A percentile compares a stretch with the other conserved stretches of the same genome.
Conservation (phyloP, 1,140 invertebrate genomes). For the Drosophila trapezifrons region DNA sequence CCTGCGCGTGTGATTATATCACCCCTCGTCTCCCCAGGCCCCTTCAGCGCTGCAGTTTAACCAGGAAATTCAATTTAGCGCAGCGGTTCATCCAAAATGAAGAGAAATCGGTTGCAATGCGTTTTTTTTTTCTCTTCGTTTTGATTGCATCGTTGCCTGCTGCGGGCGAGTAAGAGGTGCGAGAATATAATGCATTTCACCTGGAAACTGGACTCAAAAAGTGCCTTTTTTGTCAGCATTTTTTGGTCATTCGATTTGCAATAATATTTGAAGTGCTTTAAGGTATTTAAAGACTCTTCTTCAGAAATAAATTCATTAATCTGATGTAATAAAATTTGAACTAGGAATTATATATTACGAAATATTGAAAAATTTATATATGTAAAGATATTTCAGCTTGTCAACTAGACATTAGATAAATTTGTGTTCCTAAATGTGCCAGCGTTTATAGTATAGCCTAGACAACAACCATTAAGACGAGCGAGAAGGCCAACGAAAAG, state of each 20-base stretch:
- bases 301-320: not conserved
- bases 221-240: not conserved
- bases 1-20: slow-evolving; percentile 33
- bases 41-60: slow-evolving; percentile 26
- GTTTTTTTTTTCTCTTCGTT: slow-evolving; percentile 11
- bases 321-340: not conserved
- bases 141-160: not conserved
- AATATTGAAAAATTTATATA: no score
- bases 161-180: not conserved
- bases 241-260: not conserved
- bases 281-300: not conserved
- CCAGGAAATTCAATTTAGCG: slow-evolving; percentile 69
- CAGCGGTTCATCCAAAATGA: slow-evolving; percentile 56
- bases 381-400: no score
- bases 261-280: not conserved
- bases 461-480: no score
- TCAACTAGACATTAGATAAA: no score
- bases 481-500: no score
- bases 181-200: slow-evolving; percentile 1
- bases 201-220: not conserved
- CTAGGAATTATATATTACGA: no score
- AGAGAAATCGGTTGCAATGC: slow-evolving; percentile 53
- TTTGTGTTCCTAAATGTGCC: no score
- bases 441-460: no score
- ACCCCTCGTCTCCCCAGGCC: not conserved